Evolutionary conservation across 1,140 invertebrate species (phyloP).

Genomic region (Pararge aegeria): DNA sequence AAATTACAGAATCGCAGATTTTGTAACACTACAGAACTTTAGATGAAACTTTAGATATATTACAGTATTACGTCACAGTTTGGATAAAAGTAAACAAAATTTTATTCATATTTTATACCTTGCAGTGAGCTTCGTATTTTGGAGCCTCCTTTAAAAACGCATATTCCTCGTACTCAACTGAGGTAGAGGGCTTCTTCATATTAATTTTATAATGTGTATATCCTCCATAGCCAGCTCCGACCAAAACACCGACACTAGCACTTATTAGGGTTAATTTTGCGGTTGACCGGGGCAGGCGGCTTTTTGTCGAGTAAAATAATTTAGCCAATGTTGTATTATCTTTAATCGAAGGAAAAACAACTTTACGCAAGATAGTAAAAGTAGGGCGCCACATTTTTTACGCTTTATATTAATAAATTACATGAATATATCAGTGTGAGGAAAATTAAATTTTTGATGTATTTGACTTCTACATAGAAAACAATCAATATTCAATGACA

Average conservation of each 20-base stretch:
- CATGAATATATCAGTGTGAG: too few relatives aligned
- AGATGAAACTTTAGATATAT: not conserved
- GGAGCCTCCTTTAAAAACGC: slow-evolving; percentile 59
- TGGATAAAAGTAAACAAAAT: not conserved
- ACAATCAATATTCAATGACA: too few relatives aligned
- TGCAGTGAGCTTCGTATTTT: slow-evolving; percentile 60
- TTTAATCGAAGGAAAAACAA: slow-evolving; percentile 51
- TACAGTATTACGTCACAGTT: not conserved
- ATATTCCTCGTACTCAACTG: slow-evolving; percentile 50
- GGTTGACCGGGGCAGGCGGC: slow-evolving; percentile 54
- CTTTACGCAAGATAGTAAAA: slow-evolving; percentile 55
- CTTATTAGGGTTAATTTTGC: slow-evolving; percentile 67
- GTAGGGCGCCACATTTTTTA: slow-evolving; percentile 64
- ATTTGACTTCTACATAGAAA: too few relatives aligned
- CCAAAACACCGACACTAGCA: slow-evolving; percentile 70
- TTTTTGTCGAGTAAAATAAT: slow-evolving; percentile 59
- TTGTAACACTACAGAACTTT: too few relatives aligned
- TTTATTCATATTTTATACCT: slow-evolving; percentile 41
- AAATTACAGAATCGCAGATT: too few relatives aligned
- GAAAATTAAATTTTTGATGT: too few relatives aligned
- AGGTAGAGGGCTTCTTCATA: slow-evolving; percentile 39
- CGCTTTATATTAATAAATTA: slow-evolving; percentile 3
- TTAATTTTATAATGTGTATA: slow-evolving; percentile 78
- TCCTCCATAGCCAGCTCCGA: slow-evolving; percentile 72
- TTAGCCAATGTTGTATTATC: slow-evolving; percentile 50